These are phyloP conservation scores for Illadopsis cleaveri DNA, from an alignment of 2,113 vertebrate species.

Conservation along the genomic window DNA sequence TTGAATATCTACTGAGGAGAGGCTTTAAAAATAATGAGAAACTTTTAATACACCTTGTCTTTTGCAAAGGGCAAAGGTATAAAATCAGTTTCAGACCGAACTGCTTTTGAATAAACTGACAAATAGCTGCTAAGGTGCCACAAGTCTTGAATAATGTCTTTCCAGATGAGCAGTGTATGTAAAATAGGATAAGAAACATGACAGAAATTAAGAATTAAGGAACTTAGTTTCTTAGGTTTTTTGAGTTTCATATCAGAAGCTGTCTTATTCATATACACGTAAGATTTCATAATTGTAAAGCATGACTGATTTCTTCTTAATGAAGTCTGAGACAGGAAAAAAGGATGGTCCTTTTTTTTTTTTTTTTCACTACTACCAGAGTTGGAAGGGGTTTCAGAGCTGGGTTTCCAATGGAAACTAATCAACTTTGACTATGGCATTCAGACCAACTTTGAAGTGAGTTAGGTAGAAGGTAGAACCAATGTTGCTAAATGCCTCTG, in stretches of 20 bases:
- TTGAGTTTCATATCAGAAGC: neutral
- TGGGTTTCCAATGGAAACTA: neutral
- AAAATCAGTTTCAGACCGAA: neutral
- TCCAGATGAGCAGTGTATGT: neutral
- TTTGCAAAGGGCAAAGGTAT: neutral
- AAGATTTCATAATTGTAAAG: neutral
- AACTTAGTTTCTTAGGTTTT: neutral
- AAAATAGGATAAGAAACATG: neutral
- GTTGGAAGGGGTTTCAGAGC: neutral
- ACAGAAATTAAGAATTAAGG: neutral
- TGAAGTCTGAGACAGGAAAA: neutral
- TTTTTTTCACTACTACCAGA: neutral
- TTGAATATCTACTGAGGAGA: neutral
- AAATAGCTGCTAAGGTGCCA: neutral
- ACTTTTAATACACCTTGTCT: neutral
- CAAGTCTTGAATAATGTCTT: neutral
- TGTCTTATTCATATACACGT: neutral
- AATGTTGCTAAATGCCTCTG: neutral
- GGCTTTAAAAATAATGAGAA: neutral
- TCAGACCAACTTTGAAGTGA: neutral
- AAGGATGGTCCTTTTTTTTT: neutral
- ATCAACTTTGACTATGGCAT: neutral
- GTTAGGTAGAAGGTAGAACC: neutral
- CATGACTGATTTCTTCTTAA: neutral
- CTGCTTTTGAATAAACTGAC: neutral